Conservation (phyloP, 2,888 invertebrate genomes). For the Coelogynopora nodosa region DNA sequence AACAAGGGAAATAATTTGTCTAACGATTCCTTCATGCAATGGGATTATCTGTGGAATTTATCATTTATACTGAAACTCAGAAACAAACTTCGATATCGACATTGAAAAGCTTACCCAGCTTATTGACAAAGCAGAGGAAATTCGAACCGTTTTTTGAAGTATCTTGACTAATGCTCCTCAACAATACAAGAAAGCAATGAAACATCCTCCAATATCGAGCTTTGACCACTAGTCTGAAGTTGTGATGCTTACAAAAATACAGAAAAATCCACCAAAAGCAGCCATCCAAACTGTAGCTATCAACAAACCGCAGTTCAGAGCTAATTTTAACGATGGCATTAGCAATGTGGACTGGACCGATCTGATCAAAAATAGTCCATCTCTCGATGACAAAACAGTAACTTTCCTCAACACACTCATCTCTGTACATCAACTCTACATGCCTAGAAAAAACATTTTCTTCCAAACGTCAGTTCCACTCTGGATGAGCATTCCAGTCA, state of each 20-base stretch:
- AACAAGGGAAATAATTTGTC: not conserved
- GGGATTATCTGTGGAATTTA: not conserved
- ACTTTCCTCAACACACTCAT: too few relatives aligned
- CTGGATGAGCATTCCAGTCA: too few relatives aligned
- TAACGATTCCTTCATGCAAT: not conserved
- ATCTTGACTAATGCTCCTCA: slow-evolving; percentile 5
- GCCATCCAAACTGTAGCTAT: not conserved
- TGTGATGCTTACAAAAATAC: not conserved
- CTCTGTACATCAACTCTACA: too few relatives aligned
- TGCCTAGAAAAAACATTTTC: too few relatives aligned
- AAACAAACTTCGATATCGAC: not conserved
- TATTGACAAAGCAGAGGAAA: not conserved
- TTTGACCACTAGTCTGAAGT: not conserved
- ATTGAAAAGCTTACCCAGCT: not conserved
- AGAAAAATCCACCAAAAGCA: not conserved
- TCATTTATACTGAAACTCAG: not conserved
- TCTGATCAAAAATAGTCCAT: not conserved
- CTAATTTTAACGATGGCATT: not conserved
- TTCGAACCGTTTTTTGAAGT: not conserved
- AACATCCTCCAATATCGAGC: not conserved
- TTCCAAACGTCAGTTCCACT: too few relatives aligned
- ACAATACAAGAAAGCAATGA: not conserved
- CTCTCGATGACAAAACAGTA: slow-evolving; percentile 24
- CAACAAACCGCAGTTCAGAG: slow-evolving; percentile 14
- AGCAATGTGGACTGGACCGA: not conserved